These are phyloP conservation scores for Ectobius pallidus DNA, from an alignment of 2,888 invertebrate genomes.

Conservation along the genomic window DNA sequence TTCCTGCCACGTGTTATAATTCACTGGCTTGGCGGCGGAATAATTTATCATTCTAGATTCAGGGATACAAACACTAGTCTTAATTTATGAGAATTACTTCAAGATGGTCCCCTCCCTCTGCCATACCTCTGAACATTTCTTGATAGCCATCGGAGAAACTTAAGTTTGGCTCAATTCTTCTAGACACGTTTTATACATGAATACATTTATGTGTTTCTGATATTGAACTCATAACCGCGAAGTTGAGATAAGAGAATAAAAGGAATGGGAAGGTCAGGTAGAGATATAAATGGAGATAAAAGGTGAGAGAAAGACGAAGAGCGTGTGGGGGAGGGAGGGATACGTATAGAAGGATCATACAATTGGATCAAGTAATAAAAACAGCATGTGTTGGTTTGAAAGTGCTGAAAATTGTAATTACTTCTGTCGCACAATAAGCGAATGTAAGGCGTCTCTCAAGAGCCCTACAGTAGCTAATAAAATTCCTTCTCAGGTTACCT, in stretches of 20 bases:
- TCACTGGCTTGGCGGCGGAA: neutral
- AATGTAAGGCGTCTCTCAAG: neutral
- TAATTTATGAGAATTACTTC: conserved; percentile 5
- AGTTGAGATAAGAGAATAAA: no score
- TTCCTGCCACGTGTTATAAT: neutral
- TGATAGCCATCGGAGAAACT: neutral
- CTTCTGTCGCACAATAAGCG: neutral
- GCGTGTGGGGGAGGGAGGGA: no score
- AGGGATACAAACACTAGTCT: neutral
- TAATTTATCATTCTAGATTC: neutral
- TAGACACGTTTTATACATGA: neutral
- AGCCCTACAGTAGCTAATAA: neutral
- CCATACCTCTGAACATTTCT: neutral
- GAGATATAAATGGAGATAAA: no score
- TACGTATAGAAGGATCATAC: no score
- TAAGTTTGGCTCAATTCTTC: neutral
- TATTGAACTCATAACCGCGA: no score
- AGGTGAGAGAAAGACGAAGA: no score
- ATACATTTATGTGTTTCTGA: neutral
- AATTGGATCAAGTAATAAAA: no score
- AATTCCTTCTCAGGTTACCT: no score
- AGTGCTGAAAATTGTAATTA: neutral
- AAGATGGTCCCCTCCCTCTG: neutral
- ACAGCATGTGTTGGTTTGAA: no score
- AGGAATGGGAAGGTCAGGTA: no score